Evolutionary conservation across 2,888 invertebrate genomes (phyloP).

Genomic region (Tachina fera): DNA sequence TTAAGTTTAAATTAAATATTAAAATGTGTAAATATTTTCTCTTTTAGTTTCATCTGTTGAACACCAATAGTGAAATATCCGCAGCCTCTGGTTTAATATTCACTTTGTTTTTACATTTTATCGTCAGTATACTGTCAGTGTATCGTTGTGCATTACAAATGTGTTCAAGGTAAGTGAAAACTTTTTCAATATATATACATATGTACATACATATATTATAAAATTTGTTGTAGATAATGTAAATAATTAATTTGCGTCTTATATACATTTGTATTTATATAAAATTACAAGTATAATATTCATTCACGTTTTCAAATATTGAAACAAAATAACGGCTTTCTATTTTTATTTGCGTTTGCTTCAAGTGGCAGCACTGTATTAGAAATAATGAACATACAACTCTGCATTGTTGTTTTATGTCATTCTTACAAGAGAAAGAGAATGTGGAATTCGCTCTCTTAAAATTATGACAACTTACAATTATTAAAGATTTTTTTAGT

Average conservation of each 20-base stretch:
- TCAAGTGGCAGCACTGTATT: constrained; percentile 44
- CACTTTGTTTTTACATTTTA: constrained; percentile 80
- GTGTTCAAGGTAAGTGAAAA: constrained; percentile 80
- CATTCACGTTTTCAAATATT: too few species aligned
- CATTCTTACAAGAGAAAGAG: not conserved
- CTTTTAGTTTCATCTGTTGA: constrained; percentile 78
- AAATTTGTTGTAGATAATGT: not conserved
- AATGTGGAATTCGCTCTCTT: constrained; percentile 33
- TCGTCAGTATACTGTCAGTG: constrained; percentile 82
- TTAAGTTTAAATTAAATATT: not conserved
- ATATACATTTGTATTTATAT: not conserved
- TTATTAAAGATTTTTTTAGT: constrained; percentile 54
- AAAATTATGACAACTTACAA: constrained; percentile 36
- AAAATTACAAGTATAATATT: too few species aligned
- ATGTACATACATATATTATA: too few species aligned
- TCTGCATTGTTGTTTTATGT: not conserved
- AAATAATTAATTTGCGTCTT: constrained; percentile 5
- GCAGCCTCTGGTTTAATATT: constrained; percentile 81
- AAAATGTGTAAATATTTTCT: not conserved
- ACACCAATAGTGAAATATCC: constrained; percentile 80
- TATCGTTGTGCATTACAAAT: constrained; percentile 81
- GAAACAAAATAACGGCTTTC: too few species aligned
- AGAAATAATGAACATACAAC: constrained; percentile 30
- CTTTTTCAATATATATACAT: not conserved
- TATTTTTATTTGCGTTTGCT: not conserved